Conservation (phyloP, 1,140 invertebrate genomes). For the Odontomachus brunneus region DNA sequence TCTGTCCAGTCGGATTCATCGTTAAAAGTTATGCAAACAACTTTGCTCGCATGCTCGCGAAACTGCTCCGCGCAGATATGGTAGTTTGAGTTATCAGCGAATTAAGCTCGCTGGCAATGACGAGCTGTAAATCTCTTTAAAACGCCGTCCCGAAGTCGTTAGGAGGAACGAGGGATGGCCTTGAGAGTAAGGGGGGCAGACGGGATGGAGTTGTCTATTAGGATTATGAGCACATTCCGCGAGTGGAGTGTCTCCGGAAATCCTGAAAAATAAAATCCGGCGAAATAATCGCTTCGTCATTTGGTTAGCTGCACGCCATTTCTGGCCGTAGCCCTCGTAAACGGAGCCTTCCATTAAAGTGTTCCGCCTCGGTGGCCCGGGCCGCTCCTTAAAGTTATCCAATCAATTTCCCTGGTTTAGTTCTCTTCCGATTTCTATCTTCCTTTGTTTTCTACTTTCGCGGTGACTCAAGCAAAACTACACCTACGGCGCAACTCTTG, state of each 20-base stretch:
- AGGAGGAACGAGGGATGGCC: not conserved
- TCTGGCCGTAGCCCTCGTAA: slow-evolving; percentile 50
- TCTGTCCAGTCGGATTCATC: slow-evolving; percentile 30
- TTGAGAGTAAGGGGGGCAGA: not conserved
- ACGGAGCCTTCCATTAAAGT: slow-evolving; percentile 67
- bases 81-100: slow-evolving; percentile 16
- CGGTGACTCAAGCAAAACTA: not conserved
- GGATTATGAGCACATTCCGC: slow-evolving; percentile 23
- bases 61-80: slow-evolving; percentile 7
- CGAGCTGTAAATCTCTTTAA: slow-evolving; percentile 46
- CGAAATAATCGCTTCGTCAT: slow-evolving; percentile 53
- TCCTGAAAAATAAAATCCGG: slow-evolving; percentile 48
- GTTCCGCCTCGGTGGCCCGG: slow-evolving; percentile 53
- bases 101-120: slow-evolving; percentile 37
- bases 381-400: slow-evolving; percentile 57
- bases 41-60: slow-evolving; percentile 1
- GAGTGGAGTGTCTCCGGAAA: slow-evolving; percentile 5
- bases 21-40: slow-evolving; percentile 46
- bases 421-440: slow-evolving; percentile 29
- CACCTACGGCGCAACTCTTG: not conserved
- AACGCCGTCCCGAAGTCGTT: slow-evolving; percentile 27
- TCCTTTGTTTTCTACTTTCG: slow-evolving; percentile 23
- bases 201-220: slow-evolving; percentile 24
- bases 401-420: slow-evolving; percentile 65
- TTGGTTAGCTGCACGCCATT: slow-evolving; percentile 50